Evolutionary conservation across 1,140 invertebrate species (phyloP).

Genomic region (Pseudomyrmex sp.): DNA sequence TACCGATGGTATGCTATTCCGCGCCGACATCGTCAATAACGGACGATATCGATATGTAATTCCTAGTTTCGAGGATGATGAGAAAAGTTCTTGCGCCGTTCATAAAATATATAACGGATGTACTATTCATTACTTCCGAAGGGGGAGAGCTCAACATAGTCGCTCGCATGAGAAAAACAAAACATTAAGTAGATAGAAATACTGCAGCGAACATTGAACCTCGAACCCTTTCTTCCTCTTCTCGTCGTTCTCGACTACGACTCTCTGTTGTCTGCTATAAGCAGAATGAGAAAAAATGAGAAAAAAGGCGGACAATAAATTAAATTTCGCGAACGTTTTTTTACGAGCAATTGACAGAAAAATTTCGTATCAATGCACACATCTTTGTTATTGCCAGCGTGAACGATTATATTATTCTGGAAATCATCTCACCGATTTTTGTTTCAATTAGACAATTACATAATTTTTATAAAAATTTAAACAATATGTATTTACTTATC

Average conservation of each 20-base stretch:
- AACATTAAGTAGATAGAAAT: conserved; percentile 57
- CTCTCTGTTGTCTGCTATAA: conserved; percentile 43
- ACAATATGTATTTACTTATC: background rate
- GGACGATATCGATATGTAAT: conserved; percentile 61
- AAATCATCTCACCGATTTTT: conserved; percentile 7
- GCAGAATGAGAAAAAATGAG: conserved; percentile 24
- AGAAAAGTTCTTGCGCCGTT: conserved; percentile 62
- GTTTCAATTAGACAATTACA: no score
- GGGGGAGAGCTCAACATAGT: conserved; percentile 37
- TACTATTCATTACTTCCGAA: conserved; percentile 58
- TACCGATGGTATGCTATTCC: conserved; percentile 49
- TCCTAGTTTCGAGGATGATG: conserved; percentile 62
- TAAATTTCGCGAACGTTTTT: conserved; percentile 16
- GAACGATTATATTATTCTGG: background rate
- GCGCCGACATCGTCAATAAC: conserved; percentile 50
- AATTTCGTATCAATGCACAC: conserved; percentile 6
- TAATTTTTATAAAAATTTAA: background rate
- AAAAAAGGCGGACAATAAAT: conserved; percentile 17
- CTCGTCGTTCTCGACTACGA: conserved; percentile 22
- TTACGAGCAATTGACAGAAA: background rate
- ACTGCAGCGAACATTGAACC: conserved; percentile 56
- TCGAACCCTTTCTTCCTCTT: conserved; percentile 16
- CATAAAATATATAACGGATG: conserved; percentile 62
- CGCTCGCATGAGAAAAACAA: conserved; percentile 53
- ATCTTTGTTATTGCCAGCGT: background rate